These are phyloP conservation scores for Agrochola circellaris DNA, from an alignment of 2,888 invertebrate species.

Conservation along the genomic window DNA sequence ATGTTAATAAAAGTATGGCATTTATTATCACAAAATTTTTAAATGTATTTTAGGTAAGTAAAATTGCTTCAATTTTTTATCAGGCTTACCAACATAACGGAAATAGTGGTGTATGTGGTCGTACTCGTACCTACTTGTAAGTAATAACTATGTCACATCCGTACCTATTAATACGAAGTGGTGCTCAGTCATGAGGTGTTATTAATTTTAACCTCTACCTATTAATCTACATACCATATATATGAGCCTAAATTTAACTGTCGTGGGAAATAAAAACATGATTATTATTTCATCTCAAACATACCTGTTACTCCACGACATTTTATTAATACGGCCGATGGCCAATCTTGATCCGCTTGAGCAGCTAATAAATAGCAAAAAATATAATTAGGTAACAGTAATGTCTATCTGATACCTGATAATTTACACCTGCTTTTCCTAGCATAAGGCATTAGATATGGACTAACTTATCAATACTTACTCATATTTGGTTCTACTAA, in stretches of 20 bases:
- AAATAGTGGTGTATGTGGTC: constrained; percentile 16
- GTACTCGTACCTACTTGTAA: neutral
- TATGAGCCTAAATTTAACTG: constrained; percentile 1
- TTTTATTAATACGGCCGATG: constrained; percentile 72
- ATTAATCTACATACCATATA: constrained; percentile 1
- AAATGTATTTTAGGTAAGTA: neutral
- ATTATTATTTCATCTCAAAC: constrained; percentile 62
- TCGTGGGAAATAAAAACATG: constrained; percentile 10
- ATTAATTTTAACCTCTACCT: neutral
- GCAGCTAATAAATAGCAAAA: constrained; percentile 76
- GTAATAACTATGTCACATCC: constrained; percentile 7
- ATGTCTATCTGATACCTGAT: constrained; percentile 44
- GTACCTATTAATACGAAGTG: constrained; percentile 17
- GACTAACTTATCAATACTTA: constrained; percentile 30
- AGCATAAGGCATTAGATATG: constrained; percentile 7
- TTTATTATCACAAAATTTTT: neutral
- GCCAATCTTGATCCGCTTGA: constrained; percentile 78
- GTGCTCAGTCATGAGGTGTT: neutral
- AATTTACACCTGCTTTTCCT: constrained; percentile 26
- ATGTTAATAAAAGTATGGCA: neutral
- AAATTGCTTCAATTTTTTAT: constrained; percentile 9
- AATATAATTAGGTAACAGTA: constrained; percentile 61
- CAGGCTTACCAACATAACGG: constrained; percentile 30
- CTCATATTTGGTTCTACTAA: constrained; percentile 1
- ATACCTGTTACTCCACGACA: constrained; percentile 82